Conservation (phyloP, 2,888 invertebrate species). For the Caenorhabditis becei region DNA sequence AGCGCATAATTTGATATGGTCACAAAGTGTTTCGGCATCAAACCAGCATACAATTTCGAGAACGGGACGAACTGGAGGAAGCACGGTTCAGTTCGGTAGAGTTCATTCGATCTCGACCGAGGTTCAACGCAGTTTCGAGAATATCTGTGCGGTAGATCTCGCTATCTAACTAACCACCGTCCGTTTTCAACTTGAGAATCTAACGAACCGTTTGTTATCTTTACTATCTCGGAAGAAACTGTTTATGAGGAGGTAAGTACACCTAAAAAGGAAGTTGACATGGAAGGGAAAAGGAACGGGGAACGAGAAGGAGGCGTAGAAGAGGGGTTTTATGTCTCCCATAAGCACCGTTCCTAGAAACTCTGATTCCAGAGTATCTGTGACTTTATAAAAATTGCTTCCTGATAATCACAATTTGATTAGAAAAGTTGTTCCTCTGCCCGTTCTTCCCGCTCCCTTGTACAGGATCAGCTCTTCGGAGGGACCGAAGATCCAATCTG, state of each 20-base stretch:
- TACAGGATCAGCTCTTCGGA: background rate
- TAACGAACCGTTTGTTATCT: background rate
- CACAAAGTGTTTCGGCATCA: constrained; percentile 52
- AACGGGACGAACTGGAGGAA: constrained; percentile 33
- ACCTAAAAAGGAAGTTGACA: background rate
- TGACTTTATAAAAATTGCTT: no score
- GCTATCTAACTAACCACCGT: background rate
- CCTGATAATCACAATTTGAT: no score
- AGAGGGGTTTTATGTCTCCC: no score
- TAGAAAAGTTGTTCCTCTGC: no score
- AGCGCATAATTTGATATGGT: constrained; percentile 52
- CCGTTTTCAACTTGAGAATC: background rate
- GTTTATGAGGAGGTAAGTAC: background rate
- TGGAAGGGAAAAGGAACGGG: background rate
- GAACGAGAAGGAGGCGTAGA: background rate
- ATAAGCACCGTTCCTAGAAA: no score
- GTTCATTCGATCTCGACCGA: constrained; percentile 17
- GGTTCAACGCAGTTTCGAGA: background rate
- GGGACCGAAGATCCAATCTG: constrained; percentile 42
- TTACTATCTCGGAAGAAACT: background rate
- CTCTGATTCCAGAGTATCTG: no score
- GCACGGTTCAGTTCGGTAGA: constrained; percentile 10
- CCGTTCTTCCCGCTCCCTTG: no score
- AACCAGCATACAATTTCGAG: constrained; percentile 45
- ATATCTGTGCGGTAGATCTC: constrained; percentile 1